Evolutionary conservation across 2,113 vertebrate species (phyloP).

Genomic region (Stigmatopora nigra): DNA sequence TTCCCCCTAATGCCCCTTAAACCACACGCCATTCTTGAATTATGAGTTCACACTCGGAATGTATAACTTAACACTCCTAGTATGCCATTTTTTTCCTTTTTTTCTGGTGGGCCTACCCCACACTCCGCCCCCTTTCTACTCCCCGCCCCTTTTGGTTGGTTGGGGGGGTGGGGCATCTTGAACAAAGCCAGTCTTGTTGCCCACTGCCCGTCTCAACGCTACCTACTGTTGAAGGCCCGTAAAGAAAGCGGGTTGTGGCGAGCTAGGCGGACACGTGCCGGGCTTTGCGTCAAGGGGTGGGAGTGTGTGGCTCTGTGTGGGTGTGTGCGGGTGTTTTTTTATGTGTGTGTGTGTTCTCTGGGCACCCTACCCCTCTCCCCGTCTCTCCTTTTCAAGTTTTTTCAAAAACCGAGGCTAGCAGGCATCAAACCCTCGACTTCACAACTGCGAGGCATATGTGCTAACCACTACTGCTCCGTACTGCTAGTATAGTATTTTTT

Average conservation of each 20-base stretch:
- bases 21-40: neutral
- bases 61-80: neutral
- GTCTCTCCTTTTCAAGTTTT: neutral
- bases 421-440: neutral
- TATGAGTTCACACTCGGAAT: neutral
- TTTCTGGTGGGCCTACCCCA: neutral
- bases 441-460: neutral
- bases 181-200: slow-evolving; percentile 72
- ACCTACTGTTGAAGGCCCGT: slow-evolving; percentile 72
- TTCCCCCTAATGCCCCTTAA: neutral
- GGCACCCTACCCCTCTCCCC: slow-evolving; percentile 11
- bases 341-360: slow-evolving; percentile 5
- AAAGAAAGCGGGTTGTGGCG: slow-evolving; percentile 64
- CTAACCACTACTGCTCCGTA: no score
- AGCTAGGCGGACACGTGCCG: slow-evolving; percentile 57
- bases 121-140: slow-evolving; percentile 18
- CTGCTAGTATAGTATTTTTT: no score
- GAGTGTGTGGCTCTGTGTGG: neutral
- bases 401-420: no score
- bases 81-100: slow-evolving; percentile 2
- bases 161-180: slow-evolving; percentile 1
- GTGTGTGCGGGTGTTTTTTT: no score
- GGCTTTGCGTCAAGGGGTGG: slow-evolving; percentile 52
- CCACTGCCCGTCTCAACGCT: slow-evolving; percentile 60
- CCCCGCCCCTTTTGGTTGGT: slow-evolving; percentile 18